phyloP scores from a whole-genome alignment of 2,113 vertebrate genomes.

The Xenopus laevis region DNA sequence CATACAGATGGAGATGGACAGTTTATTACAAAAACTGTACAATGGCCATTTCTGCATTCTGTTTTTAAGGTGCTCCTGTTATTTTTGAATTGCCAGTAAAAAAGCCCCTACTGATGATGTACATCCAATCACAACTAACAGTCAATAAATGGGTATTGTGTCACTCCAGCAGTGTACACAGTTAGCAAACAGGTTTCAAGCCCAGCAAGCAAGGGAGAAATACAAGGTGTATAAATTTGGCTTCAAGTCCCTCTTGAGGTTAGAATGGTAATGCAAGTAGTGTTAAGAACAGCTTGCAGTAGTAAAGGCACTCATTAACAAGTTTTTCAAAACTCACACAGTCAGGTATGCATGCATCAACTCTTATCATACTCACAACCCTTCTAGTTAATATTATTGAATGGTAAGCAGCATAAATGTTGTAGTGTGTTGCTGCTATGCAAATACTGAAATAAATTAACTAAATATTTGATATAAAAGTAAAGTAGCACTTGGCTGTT shows the following conservation, averaged over 20 bases:
- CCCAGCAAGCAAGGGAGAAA: not conserved
- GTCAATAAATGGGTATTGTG: conserved; percentile 46
- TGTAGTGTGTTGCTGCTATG: not conserved
- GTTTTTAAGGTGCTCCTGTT: not conserved
- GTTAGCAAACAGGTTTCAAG: conserved; percentile 3
- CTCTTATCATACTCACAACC: not conserved
- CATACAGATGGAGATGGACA: not conserved
- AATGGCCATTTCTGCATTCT: not conserved
- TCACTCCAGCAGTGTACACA: not conserved
- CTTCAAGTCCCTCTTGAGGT: not conserved
- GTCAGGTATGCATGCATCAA: not conserved
- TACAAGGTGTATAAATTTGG: not conserved
- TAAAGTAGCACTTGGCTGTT: no score
- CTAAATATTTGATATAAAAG: no score
- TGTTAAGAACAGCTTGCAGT: not conserved
- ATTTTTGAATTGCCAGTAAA: not conserved
- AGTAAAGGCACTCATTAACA: not conserved
- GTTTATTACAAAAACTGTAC: no score
- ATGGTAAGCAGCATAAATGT: not conserved
- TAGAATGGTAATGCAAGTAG: not conserved
- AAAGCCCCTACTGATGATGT: not conserved
- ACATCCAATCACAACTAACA: conserved; percentile 21
- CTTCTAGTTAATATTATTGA: not conserved
- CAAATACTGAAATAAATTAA: no score
- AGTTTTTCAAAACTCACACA: not conserved